A percentile compares a stretch with the other conserved stretches of the same genome.
These are phyloP conservation scores for Macrotis lagotis DNA, from an alignment of 2,113 vertebrate species.

Conservation along the genomic window DNA sequence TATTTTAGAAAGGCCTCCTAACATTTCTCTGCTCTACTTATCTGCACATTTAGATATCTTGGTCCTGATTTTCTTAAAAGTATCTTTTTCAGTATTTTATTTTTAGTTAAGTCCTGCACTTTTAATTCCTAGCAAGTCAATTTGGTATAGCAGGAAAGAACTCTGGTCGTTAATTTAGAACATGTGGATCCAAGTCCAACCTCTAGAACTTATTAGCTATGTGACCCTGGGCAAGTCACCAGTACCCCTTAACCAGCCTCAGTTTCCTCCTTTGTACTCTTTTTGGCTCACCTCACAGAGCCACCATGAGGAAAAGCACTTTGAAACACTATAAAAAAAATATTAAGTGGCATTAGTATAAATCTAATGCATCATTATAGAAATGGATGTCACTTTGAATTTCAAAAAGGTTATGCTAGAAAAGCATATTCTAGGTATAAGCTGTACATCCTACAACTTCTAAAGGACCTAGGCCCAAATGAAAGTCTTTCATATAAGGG, in stretches of 20 bases:
- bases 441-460: neutral
- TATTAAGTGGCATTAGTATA: neutral
- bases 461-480: neutral
- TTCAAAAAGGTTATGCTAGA: neutral
- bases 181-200: neutral
- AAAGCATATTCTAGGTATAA: neutral
- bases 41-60: neutral
- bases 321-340: neutral
- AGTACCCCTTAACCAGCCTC: neutral
- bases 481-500: neutral
- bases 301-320: neutral
- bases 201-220: neutral
- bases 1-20: neutral
- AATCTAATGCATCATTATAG: neutral
- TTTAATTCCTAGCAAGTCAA: neutral
- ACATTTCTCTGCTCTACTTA: conserved; percentile 14
- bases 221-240: neutral
- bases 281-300: neutral
- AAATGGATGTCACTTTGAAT: neutral
- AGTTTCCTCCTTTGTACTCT: neutral
- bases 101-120: neutral
- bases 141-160: neutral
- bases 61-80: neutral
- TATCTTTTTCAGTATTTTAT: conserved; percentile 16
- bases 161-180: neutral